phyloP scores from a whole-genome alignment of 2,113 vertebrate species.

The Riparia riparia region DNA sequence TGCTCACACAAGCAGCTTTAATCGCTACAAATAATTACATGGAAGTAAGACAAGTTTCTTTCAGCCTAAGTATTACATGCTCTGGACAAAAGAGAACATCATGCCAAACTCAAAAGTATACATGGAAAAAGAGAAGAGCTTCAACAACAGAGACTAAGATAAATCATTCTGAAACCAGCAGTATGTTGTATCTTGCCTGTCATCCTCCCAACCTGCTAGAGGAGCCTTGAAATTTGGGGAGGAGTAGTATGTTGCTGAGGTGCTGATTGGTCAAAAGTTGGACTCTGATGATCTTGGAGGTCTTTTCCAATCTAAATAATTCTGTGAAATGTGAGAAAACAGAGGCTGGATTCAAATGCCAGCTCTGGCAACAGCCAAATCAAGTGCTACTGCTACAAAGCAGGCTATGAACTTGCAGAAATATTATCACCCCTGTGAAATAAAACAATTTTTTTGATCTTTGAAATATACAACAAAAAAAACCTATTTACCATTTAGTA shows the following conservation, averaged over 20 bases:
- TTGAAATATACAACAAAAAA: not conserved
- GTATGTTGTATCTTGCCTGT: not conserved
- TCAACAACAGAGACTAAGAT: not conserved
- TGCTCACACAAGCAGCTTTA: not conserved
- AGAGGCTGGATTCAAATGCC: not conserved
- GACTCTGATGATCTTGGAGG: not conserved
- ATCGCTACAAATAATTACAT: not conserved
- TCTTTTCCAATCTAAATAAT: not conserved
- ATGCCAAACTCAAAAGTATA: not conserved
- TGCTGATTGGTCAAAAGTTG: not conserved
- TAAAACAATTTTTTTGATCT: not conserved
- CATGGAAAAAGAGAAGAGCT: not conserved
- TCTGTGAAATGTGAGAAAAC: not conserved
- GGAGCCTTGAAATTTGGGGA: not conserved
- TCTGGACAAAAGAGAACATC: not conserved
- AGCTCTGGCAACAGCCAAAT: not conserved
- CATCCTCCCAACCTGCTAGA: not conserved
- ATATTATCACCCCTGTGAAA: not conserved
- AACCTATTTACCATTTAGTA: not conserved
- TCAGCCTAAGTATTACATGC: not conserved
- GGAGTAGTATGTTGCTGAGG: not conserved
- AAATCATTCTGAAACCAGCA: not conserved
- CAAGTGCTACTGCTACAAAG: not conserved
- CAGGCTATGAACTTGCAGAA: not conserved
- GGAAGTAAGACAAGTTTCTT: not conserved